These are phyloP conservation scores for Grammomys dolichurus DNA, from an alignment of 2,113 vertebrate genomes.

Conservation along the genomic window DNA sequence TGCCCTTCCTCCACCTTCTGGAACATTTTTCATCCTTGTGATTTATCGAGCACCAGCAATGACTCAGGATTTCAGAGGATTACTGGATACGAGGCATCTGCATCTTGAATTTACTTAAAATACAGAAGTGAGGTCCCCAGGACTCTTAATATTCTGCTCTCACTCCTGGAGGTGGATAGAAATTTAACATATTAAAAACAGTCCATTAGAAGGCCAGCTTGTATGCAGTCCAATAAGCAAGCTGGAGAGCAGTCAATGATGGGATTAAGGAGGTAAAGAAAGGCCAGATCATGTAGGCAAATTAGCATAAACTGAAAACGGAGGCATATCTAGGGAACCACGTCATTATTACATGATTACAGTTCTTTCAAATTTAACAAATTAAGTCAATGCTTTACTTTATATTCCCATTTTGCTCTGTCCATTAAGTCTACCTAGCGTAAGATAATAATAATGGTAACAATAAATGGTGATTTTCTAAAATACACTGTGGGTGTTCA, in stretches of 20 bases:
- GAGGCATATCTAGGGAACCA: background rate
- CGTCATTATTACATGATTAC: background rate
- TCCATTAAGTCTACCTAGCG: background rate
- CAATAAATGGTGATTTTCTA: background rate
- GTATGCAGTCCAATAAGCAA: constrained; percentile 18
- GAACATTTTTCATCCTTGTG: background rate
- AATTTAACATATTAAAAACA: constrained; percentile 27
- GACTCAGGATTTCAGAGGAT: constrained; percentile 1
- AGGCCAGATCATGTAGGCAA: background rate
- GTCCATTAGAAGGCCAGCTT: background rate
- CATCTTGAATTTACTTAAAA: constrained; percentile 20
- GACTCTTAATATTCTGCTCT: background rate
- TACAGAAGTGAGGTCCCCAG: background rate
- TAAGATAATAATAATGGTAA: background rate
- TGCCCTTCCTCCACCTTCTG: background rate
- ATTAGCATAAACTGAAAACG: constrained; percentile 4
- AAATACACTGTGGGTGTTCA: too few relatives aligned
- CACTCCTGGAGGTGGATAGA: constrained; percentile 17
- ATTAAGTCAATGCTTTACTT: background rate
- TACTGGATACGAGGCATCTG: background rate
- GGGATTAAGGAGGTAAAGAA: background rate
- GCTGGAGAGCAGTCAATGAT: background rate
- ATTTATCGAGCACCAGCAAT: constrained; percentile 34
- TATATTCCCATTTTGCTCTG: background rate
- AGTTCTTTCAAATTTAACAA: constrained; percentile 48